Conservation (phyloP, 2,888 invertebrate genomes). For the Norana najaformis region DNA sequence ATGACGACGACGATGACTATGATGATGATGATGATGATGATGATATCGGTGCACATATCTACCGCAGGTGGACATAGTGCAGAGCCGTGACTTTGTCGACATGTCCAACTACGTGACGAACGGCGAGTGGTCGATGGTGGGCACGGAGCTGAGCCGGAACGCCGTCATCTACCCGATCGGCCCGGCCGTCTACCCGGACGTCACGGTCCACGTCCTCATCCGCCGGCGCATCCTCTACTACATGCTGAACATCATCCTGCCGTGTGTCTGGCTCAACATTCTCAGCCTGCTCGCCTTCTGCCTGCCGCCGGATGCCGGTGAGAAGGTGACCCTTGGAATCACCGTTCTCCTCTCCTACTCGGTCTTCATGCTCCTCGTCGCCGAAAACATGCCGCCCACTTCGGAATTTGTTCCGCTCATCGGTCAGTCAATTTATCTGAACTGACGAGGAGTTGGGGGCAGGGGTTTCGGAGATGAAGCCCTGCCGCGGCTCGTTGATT, state of each 20-base stretch:
- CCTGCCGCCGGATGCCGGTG: constrained; percentile 63
- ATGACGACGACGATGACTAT: not conserved
- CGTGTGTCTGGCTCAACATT: constrained; percentile 63
- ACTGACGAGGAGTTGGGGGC: not conserved
- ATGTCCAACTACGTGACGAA: constrained; percentile 55
- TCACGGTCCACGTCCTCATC: constrained; percentile 65
- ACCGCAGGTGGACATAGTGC: constrained; percentile 58
- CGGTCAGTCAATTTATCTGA: constrained; percentile 50
- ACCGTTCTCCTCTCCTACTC: constrained; percentile 64
- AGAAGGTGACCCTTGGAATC: constrained; percentile 65
- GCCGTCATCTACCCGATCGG: constrained; percentile 56
- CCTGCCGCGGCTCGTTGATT: not conserved
- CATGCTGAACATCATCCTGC: constrained; percentile 62
- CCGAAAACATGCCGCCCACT: constrained; percentile 65
- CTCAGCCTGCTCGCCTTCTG: constrained; percentile 64
- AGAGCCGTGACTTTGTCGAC: constrained; percentile 57
- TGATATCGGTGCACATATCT: constrained; percentile 39
- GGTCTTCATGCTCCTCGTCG: constrained; percentile 64
- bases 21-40: not conserved
- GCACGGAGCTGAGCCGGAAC: constrained; percentile 50
- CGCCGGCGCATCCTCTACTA: constrained; percentile 62
- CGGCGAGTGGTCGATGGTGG: constrained; percentile 57
- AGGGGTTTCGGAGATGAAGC: not conserved
- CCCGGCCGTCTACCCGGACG: constrained; percentile 55
- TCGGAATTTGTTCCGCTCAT: constrained; percentile 65